Conservation (phyloP, 2,888 invertebrate genomes). For the Cataglyphis rosenhaueri region DNA sequence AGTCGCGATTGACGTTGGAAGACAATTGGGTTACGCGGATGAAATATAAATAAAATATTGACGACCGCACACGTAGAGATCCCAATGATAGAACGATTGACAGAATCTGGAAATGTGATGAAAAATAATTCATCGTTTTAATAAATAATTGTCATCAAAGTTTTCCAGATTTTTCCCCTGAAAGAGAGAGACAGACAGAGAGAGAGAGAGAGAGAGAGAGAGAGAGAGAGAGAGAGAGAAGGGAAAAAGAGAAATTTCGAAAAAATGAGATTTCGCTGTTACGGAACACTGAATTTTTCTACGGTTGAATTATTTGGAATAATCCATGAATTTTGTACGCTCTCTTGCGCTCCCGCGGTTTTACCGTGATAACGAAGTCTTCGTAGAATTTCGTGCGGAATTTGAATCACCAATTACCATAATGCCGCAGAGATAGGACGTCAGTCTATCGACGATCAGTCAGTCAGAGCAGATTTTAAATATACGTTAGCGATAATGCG, state of each 20-base stretch:
- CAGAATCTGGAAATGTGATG: slow-evolving; percentile 35
- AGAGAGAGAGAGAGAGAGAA: background rate
- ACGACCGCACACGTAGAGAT: slow-evolving; percentile 22
- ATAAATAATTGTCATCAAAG: slow-evolving; percentile 52
- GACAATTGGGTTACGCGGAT: slow-evolving; percentile 52
- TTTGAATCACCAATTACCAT: slow-evolving; percentile 55
- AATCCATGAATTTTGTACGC: slow-evolving; percentile 45
- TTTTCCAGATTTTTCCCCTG: slow-evolving; percentile 29
- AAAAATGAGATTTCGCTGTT: slow-evolving; percentile 29
- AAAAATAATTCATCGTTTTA: slow-evolving; percentile 53
- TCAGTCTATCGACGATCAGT: slow-evolving; percentile 53
- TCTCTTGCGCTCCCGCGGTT: slow-evolving; percentile 32
- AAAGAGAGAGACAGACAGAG: background rate
- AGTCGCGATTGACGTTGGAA: slow-evolving; percentile 53
- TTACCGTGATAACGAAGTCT: slow-evolving; percentile 47
- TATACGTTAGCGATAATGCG: slow-evolving; percentile 48
- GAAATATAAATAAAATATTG: slow-evolving; percentile 55
- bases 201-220: background rate
- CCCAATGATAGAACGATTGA: slow-evolving; percentile 47
- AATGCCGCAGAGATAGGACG: slow-evolving; percentile 49
- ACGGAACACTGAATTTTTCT: slow-evolving; percentile 52
- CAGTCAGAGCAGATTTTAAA: slow-evolving; percentile 53
- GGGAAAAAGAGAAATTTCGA: background rate
- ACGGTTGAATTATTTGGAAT: slow-evolving; percentile 54
- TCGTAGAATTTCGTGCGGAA: slow-evolving; percentile 51